A percentile compares a stretch with the other conserved stretches of the same genome.
phyloP scores from a whole-genome alignment of 2,797 vertebrate genomes.

The Coranthus polyacanthus region DNA sequence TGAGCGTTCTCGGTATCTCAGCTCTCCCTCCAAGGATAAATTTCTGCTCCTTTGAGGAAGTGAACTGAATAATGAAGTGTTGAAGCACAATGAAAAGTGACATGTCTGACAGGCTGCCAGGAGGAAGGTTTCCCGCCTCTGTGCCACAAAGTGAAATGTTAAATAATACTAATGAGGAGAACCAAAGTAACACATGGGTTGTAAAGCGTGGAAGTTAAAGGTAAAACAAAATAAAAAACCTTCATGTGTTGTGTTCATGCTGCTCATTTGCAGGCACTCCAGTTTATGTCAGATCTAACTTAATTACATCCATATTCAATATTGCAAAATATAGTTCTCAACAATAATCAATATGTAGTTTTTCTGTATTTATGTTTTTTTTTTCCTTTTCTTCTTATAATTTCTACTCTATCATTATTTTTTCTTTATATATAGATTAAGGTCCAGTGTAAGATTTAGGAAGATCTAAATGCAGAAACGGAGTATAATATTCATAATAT shows the following conservation, averaged over 20 bases:
- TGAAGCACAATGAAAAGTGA: constrained; percentile 53
- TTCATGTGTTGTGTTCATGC: constrained; percentile 10
- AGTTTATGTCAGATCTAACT: too few relatives aligned
- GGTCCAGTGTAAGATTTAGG: too few relatives aligned
- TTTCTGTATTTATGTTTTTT: too few relatives aligned
- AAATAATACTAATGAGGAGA: constrained; percentile 71
- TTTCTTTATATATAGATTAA: too few relatives aligned
- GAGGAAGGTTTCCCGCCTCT: constrained; percentile 41
- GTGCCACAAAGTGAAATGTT: constrained; percentile 57
- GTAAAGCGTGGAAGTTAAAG: constrained; percentile 40
- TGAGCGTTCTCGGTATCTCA: constrained; percentile 6
- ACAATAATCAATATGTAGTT: too few relatives aligned
- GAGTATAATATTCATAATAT: too few relatives aligned
- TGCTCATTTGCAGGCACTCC: constrained; percentile 21
- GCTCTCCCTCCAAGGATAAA: constrained; percentile 22
- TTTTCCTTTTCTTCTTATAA: too few relatives aligned
- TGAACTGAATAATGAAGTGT: constrained; percentile 60
- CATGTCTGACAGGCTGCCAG: constrained; percentile 59
- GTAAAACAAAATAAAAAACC: constrained; percentile 18
- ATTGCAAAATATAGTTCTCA: background rate
- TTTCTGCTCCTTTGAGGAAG: constrained; percentile 37
- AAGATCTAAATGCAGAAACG: too few relatives aligned
- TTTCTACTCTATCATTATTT: too few relatives aligned
- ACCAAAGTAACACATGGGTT: constrained; percentile 42
- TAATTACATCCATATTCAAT: background rate